A percentile compares a stretch with the other conserved stretches of the same genome.
Evolutionary conservation across 1,140 invertebrate genomes (phyloP).

Genomic region (Fopius arisanus): DNA sequence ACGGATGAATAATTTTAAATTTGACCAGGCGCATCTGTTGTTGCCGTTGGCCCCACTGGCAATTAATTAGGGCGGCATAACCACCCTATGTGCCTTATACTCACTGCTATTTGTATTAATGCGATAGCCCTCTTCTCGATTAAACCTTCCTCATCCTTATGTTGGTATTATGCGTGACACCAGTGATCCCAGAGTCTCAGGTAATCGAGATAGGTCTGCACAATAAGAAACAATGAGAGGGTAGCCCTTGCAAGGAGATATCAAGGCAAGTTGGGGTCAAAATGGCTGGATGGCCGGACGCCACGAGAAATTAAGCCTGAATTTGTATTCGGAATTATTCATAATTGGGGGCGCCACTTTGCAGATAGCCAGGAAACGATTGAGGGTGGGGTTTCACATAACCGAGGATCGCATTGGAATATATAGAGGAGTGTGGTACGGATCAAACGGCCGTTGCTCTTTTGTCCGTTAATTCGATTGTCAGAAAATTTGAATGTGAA

Average conservation of each 20-base stretch:
- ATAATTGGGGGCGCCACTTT: slow-evolving; percentile 53
- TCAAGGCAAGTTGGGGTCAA: background rate
- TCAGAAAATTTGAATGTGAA: slow-evolving; percentile 60
- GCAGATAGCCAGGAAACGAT: slow-evolving; percentile 23
- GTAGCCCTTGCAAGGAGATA: background rate
- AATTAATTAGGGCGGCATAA: background rate
- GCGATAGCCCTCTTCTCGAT: background rate
- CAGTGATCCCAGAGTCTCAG: background rate
- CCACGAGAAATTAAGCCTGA: slow-evolving; percentile 47
- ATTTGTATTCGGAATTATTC: slow-evolving; percentile 58
- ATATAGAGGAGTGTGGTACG: slow-evolving; percentile 34
- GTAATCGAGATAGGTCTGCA: background rate
- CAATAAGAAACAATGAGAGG: background rate
- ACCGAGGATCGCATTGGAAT: background rate
- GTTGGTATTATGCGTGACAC: background rate
- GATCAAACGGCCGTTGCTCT: slow-evolving; percentile 61
- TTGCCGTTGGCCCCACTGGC: background rate
- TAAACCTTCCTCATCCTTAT: background rate
- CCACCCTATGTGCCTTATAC: background rate
- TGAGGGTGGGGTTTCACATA: background rate
- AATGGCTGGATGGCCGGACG: slow-evolving; percentile 8
- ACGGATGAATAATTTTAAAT: slow-evolving; percentile 3
- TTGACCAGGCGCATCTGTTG: background rate
- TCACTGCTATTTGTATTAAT: slow-evolving; percentile 25
- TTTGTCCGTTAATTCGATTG: slow-evolving; percentile 61